phyloP scores from a whole-genome alignment of 2,888 invertebrate species.

The Vandiemenella viatica region DNA sequence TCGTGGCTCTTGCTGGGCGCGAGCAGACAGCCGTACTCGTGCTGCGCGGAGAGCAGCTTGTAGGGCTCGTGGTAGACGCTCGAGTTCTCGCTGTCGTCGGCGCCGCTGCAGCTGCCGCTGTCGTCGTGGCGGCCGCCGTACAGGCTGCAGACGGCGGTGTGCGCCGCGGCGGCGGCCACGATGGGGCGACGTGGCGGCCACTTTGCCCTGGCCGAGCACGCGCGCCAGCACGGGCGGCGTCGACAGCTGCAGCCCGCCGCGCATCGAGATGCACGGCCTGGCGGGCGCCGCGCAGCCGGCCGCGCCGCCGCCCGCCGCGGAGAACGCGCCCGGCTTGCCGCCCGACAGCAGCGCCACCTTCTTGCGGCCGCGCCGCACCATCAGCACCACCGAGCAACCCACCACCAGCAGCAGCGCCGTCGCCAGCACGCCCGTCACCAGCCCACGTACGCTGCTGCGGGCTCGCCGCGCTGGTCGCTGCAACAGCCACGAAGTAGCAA shows the following conservation, averaged over 20 bases:
- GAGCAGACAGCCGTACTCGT: conserved; percentile 34
- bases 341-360: conserved; percentile 43
- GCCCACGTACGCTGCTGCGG: conserved; percentile 42
- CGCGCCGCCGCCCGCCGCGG: not conserved
- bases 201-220: not conserved
- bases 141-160: conserved; percentile 18
- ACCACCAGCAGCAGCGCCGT: conserved; percentile 48
- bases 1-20: conserved; percentile 37
- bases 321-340: conserved; percentile 32
- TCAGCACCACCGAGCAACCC: conserved; percentile 41
- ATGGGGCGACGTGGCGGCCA: too few species aligned
- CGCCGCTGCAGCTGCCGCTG: conserved; percentile 32
- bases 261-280: conserved; percentile 22
- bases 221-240: conserved; percentile 13
- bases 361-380: conserved; percentile 48
- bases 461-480: conserved; percentile 41
- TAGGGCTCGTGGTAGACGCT: conserved; percentile 41
- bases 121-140: not conserved
- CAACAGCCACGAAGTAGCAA: too few species aligned
- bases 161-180: not conserved
- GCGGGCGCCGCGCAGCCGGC: not conserved
- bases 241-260: conserved; percentile 26
- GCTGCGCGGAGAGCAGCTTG: conserved; percentile 33
- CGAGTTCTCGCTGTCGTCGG: conserved; percentile 37
- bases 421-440: conserved; percentile 51